Evolutionary conservation across 2,797 vertebrate genomes (phyloP).

Genomic region (Sebastolobus altivelis): DNA sequence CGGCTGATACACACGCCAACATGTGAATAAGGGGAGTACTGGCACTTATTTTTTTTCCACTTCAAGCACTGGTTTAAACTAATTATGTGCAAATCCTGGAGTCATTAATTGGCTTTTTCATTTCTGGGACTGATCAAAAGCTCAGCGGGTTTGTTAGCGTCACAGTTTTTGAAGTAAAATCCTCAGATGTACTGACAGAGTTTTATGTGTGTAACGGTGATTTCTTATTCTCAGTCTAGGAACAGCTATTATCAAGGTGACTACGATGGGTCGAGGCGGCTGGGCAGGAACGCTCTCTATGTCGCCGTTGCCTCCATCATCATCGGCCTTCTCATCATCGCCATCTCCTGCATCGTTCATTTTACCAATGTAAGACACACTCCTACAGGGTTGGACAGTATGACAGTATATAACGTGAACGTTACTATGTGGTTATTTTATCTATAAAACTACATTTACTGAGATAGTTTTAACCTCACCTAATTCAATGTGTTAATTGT

Average conservation of each 20-base stretch:
- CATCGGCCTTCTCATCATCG: conserved; percentile 90
- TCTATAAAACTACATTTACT: neutral
- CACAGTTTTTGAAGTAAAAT: neutral
- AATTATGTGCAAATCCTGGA: neutral
- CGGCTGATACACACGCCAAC: fast-evolving
- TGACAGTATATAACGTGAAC: neutral
- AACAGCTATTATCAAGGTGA: conserved; percentile 91
- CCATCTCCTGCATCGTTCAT: conserved; percentile 87
- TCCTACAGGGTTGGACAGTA: neutral
- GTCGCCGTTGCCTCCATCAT: conserved; percentile 90
- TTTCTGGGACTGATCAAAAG: neutral
- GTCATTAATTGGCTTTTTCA: neutral
- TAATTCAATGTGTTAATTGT: neutral
- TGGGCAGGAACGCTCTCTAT: conserved; percentile 90
- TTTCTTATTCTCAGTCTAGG: conserved; percentile 84
- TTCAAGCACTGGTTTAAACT: neutral
- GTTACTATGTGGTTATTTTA: neutral
- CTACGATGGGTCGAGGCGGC: conserved; percentile 88
- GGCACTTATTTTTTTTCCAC: too few species aligned
- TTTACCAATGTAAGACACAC: conserved; percentile 85
- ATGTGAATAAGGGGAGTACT: too few species aligned
- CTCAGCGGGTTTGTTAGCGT: neutral
- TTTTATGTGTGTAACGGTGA: neutral
- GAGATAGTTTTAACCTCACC: neutral
- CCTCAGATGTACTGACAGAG: too few species aligned